These are phyloP conservation scores for Cantharis lateralis DNA, from an alignment of 2,888 invertebrate species.

Conservation along the genomic window DNA sequence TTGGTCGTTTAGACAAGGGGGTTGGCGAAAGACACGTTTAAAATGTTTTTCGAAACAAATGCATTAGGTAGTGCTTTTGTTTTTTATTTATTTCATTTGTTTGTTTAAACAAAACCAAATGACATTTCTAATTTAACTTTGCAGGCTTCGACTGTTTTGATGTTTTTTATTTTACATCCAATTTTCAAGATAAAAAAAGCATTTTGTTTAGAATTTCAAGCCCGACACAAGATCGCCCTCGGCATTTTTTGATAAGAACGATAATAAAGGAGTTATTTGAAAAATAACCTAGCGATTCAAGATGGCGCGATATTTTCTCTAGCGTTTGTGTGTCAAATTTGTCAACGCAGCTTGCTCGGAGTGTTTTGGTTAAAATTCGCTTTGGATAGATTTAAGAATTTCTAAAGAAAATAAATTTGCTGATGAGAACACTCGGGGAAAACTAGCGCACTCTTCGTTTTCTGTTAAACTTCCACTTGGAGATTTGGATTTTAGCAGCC, in stretches of 20 bases:
- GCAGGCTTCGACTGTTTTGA: too few relatives aligned
- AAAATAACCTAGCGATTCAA: neutral
- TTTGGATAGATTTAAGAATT: neutral
- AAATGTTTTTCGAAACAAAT: too few relatives aligned
- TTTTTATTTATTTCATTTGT: too few relatives aligned
- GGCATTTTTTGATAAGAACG: neutral
- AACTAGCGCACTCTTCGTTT: neutral
- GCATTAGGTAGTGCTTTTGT: too few relatives aligned
- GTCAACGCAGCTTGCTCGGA: neutral
- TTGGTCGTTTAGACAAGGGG: too few relatives aligned
- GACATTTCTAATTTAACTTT: too few relatives aligned
- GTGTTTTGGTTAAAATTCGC: neutral
- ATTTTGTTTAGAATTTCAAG: neutral
- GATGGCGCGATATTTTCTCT: too few relatives aligned
- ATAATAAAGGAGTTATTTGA: neutral
- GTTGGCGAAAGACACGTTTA: too few relatives aligned
- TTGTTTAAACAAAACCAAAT: too few relatives aligned
- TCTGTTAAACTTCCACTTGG: neutral
- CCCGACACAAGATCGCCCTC: neutral
- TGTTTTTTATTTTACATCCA: neutral
- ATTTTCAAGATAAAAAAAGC: neutral
- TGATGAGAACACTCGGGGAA: neutral
- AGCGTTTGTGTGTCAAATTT: neutral
- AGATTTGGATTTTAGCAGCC: neutral
- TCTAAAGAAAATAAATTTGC: neutral